Conservation (phyloP, 1,140 invertebrate species). For the Neodiprion lecontei region DNA sequence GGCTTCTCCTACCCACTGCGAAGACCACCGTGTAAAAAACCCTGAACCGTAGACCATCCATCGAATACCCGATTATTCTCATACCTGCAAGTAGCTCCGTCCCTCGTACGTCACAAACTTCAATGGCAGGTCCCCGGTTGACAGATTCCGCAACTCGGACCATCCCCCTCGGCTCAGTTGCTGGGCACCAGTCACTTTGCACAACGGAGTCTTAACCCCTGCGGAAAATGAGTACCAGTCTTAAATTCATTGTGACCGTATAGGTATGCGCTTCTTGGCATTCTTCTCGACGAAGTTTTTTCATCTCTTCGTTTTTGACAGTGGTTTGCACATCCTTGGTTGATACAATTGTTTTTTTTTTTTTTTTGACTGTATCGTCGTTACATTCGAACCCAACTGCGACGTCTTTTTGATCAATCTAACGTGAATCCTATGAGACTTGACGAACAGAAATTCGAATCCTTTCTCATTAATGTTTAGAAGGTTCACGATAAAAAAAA, state of each 20-base stretch:
- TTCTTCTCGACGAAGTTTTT: no score
- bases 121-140: constrained; percentile 80
- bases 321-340: not conserved
- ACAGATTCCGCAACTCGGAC: constrained; percentile 75
- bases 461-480: no score
- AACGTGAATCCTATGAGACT: no score
- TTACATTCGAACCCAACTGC: no score
- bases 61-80: constrained; percentile 17
- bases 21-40: constrained; percentile 27
- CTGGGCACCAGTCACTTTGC: constrained; percentile 83
- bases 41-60: no score
- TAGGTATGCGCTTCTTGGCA: no score
- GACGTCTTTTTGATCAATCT: no score
- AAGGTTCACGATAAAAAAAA: no score
- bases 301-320: not conserved
- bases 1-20: constrained; percentile 82
- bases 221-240: constrained; percentile 32
- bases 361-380: no score
- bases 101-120: constrained; percentile 80
- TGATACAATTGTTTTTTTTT: not conserved
- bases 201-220: constrained; percentile 81
- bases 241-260: no score
- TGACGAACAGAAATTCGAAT: no score
- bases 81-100: constrained; percentile 78
- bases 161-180: constrained; percentile 80